Conservation (phyloP, 2,113 vertebrate species). For the Trichechus manatus region DNA sequence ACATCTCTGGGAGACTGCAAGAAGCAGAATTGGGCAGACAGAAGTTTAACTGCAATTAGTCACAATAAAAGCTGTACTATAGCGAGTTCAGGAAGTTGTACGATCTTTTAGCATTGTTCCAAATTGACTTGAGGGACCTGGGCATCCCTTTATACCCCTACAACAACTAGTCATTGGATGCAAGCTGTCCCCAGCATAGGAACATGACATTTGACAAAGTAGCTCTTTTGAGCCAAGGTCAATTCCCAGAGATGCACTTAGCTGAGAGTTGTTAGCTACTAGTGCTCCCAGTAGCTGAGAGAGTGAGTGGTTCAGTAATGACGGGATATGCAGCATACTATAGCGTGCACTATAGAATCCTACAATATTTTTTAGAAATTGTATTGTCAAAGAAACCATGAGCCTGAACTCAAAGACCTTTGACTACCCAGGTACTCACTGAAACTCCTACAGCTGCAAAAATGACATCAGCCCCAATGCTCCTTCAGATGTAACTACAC, state of each 20-base stretch:
- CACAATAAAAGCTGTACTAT: not conserved
- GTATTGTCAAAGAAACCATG: not conserved
- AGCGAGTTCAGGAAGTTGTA: not conserved
- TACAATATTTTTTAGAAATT: not conserved
- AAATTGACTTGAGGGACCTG: not conserved
- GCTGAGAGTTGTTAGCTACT: not conserved
- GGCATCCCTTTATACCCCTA: not conserved
- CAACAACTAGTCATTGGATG: not conserved
- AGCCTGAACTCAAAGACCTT: not conserved
- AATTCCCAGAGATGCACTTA: not conserved
- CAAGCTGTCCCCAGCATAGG: not conserved
- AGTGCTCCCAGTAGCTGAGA: not conserved
- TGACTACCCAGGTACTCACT: not conserved
- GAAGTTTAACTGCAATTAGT: not conserved
- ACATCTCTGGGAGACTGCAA: not conserved
- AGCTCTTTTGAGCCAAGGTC: not conserved
- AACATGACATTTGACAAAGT: not conserved
- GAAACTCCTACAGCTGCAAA: not conserved
- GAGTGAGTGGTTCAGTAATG: not conserved
- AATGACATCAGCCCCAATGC: not conserved
- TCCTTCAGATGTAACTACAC: not conserved
- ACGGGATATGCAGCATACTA: not conserved
- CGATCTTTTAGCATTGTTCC: not conserved
- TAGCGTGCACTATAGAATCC: not conserved
- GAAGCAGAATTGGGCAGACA: not conserved